Evolutionary conservation across 2,797 vertebrate genomes (phyloP).

Genomic region (Gallirallus australis): DNA sequence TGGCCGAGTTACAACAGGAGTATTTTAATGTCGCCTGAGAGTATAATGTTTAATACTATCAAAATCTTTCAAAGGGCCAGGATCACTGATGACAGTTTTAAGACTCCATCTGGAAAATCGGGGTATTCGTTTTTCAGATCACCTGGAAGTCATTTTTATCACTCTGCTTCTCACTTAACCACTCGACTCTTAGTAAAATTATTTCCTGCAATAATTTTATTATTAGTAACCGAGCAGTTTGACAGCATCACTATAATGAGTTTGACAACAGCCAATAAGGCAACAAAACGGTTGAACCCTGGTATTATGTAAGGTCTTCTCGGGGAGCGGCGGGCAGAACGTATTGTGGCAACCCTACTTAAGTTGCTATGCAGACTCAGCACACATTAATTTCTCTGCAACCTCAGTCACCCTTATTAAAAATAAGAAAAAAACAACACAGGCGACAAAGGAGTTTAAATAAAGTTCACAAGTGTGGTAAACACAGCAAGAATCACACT

Average conservation of each 20-base stretch:
- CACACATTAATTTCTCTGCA: constrained; percentile 92
- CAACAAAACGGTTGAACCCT: neutral
- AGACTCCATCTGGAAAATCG: neutral
- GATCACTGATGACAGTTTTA: neutral
- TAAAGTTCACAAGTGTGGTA: constrained; percentile 89
- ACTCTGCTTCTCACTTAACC: neutral
- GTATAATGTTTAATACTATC: neutral
- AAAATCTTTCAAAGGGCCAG: neutral
- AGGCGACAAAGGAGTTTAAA: constrained; percentile 87
- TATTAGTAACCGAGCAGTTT: constrained; percentile 40
- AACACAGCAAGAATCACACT: constrained; percentile 89
- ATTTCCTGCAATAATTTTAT: constrained; percentile 36
- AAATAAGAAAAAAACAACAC: constrained; percentile 84
- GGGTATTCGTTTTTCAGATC: neutral
- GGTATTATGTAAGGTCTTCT: constrained; percentile 20
- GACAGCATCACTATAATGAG: neutral
- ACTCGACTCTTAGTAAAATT: constrained; percentile 26
- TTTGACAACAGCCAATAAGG: constrained; percentile 24
- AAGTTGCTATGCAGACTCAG: constrained; percentile 87
- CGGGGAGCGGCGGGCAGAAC: neutral
- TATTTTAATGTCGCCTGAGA: neutral
- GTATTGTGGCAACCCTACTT: constrained; percentile 96
- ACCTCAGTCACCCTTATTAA: constrained; percentile 89
- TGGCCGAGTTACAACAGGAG: neutral
- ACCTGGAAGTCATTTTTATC: neutral